Evolutionary conservation across 2,888 invertebrate species (phyloP).

Genomic region (Tetragnatha montana): DNA sequence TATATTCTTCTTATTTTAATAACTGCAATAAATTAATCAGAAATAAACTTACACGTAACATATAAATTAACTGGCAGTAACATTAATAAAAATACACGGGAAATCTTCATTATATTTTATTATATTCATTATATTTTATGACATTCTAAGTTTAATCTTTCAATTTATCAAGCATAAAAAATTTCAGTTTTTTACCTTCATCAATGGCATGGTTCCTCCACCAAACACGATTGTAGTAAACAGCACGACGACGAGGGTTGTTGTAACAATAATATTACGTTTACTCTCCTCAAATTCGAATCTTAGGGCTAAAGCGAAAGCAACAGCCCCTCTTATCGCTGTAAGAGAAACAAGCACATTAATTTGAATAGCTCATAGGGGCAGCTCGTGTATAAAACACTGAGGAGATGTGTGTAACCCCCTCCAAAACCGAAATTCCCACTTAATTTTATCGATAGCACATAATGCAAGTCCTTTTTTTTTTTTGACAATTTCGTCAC

Average conservation of each 20-base stretch:
- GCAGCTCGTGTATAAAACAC: no score
- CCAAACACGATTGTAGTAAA: constrained; percentile 96
- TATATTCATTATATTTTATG: not conserved
- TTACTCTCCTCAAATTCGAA: constrained; percentile 95
- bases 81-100: not conserved
- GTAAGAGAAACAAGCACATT: constrained; percentile 74
- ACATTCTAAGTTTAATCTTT: not conserved
- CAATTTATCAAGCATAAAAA: not conserved
- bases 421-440: no score
- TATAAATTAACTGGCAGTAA: no score
- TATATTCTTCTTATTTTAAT: no score
- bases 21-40: no score
- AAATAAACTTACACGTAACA: no score
- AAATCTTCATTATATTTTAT: no score
- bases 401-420: no score
- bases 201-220: constrained; percentile 96
- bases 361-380: no score
- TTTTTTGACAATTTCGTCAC: no score
- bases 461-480: no score
- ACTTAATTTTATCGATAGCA: no score
- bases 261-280: constrained; percentile 96
- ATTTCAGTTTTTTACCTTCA: constrained; percentile 80
- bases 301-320: constrained; percentile 97
- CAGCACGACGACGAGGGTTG: constrained; percentile 95
- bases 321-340: constrained; percentile 96